These are phyloP conservation scores for Pterostichus niger DNA, from an alignment of 2,888 invertebrate species.

Conservation along the genomic window DNA sequence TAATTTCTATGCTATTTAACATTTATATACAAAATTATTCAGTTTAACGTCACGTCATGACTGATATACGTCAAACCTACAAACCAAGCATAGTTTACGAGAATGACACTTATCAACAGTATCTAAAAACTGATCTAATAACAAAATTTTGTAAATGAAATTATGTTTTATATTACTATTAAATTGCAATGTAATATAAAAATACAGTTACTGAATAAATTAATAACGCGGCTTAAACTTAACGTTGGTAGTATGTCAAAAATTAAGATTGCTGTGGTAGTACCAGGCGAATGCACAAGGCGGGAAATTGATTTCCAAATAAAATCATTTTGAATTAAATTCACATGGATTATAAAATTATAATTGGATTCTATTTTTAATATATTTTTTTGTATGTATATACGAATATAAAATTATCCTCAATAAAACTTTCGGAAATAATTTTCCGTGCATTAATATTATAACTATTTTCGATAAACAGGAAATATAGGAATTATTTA, in stretches of 20 bases:
- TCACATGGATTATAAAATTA: too few relatives aligned
- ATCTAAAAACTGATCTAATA: slow-evolving; percentile 4
- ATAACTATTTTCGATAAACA: too few relatives aligned
- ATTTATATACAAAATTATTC: slow-evolving; percentile 62
- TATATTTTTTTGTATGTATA: too few relatives aligned
- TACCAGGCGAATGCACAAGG: neutral
- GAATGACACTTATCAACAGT: slow-evolving; percentile 30
- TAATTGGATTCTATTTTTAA: too few relatives aligned
- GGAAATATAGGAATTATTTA: too few relatives aligned
- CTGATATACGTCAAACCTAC: slow-evolving; percentile 63
- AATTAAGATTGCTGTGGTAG: neutral
- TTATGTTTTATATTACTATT: neutral
- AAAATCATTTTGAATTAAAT: too few relatives aligned
- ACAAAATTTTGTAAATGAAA: neutral
- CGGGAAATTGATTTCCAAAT: too few relatives aligned
- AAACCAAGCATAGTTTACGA: slow-evolving; percentile 23
- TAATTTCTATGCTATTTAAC: slow-evolving; percentile 62
- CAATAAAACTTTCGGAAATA: too few relatives aligned
- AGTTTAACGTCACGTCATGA: slow-evolving; percentile 65
- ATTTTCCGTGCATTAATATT: too few relatives aligned
- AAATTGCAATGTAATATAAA: slow-evolving; percentile 28
- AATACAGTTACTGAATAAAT: slow-evolving; percentile 48
- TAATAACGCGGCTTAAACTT: slow-evolving; percentile 26
- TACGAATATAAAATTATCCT: too few relatives aligned
- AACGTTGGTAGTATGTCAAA: slow-evolving; percentile 43